phyloP scores from a whole-genome alignment of 2,888 invertebrate genomes.

The Sepioteuthis lessoniana region DNA sequence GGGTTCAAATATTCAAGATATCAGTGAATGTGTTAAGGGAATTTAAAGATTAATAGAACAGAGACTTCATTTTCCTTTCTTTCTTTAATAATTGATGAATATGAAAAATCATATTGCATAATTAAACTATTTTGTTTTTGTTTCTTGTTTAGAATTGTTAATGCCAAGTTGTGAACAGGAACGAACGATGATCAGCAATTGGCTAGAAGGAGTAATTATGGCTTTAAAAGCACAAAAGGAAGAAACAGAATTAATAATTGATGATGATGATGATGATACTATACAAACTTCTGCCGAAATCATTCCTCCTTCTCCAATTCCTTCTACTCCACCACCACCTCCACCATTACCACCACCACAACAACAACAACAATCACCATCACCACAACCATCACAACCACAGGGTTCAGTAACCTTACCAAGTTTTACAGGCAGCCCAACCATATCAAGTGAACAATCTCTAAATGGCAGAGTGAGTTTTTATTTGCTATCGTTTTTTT shows the following conservation, averaged over 20 bases:
- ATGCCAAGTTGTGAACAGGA: slow-evolving; percentile 44
- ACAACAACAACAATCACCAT: no score
- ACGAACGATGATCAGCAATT: slow-evolving; percentile 33
- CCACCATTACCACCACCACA: not conserved
- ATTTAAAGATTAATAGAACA: no score
- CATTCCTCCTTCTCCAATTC: not conserved
- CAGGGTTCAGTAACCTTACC: not conserved
- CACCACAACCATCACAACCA: not conserved
- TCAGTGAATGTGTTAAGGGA: no score
- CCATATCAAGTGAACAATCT: not conserved
- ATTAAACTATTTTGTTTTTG: not conserved
- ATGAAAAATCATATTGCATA: no score
- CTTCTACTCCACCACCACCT: not conserved
- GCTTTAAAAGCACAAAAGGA: slow-evolving; percentile 10
- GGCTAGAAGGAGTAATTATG: slow-evolving; percentile 35
- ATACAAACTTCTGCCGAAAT: not conserved
- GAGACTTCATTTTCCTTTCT: no score
- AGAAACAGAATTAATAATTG: not conserved
- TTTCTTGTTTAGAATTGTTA: slow-evolving; percentile 2
- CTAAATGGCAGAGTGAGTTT: not conserved
- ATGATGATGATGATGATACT: not conserved
- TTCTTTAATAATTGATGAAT: no score
- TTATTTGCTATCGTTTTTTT: not conserved
- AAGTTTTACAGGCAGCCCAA: not conserved
- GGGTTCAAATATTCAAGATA: no score